Percentiles rank a stretch among this genome's conserved stretches.
phyloP scores from a whole-genome alignment of 2,113 vertebrate genomes.

The Oreochromis tanganicae region DNA sequence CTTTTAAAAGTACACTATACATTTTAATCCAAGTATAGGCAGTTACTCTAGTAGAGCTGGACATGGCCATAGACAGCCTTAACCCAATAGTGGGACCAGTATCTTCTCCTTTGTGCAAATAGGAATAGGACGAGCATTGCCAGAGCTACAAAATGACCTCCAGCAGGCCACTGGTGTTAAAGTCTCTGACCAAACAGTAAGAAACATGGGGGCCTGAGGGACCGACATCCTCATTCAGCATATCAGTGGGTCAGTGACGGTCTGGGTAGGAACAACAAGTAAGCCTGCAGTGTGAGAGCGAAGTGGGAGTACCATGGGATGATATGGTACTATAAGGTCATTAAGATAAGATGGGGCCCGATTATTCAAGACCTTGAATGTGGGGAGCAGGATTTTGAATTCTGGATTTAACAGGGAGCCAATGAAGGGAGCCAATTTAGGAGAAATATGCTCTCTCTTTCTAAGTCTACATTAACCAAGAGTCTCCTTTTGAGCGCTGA shows the following conservation, averaged over 20 bases:
- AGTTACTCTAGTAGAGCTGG: neutral
- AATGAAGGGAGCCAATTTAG: neutral
- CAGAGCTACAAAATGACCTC: neutral
- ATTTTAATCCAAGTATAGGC: neutral
- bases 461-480: neutral
- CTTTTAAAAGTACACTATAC: neutral
- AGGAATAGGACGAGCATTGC: neutral
- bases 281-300: neutral
- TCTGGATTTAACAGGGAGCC: neutral
- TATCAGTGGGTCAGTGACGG: neutral
- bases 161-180: neutral
- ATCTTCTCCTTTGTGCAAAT: neutral
- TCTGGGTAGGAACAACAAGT: neutral
- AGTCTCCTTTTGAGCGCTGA: neutral
- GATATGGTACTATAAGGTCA: neutral
- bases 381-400: neutral
- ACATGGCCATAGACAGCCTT: neutral
- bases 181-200: neutral
- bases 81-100: neutral
- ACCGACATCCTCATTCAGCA: neutral
- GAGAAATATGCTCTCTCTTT: neutral
- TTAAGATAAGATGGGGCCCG: neutral
- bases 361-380: neutral
- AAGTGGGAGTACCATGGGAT: neutral
- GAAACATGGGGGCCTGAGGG: neutral